A percentile compares a stretch with the other conserved stretches of the same genome.
phyloP scores from a whole-genome alignment of 2,113 vertebrate genomes.

The Thalassarche chlororhynchos region DNA sequence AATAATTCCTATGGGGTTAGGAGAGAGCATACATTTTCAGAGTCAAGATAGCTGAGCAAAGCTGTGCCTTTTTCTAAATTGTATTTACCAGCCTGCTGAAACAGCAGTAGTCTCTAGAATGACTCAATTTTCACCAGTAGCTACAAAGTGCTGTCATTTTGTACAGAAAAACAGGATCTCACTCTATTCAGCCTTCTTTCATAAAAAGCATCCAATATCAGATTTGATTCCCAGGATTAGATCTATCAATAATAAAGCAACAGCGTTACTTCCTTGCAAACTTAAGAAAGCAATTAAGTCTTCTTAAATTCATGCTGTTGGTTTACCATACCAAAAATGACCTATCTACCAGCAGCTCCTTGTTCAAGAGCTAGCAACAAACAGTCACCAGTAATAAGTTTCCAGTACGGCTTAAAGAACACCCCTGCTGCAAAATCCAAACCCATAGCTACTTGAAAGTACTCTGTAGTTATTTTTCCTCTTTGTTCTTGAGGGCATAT shows the following conservation, averaged over 20 bases:
- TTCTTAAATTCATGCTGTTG: not conserved
- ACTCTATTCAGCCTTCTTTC: not conserved
- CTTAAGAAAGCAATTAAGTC: not conserved
- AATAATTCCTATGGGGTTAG: not conserved
- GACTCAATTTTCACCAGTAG: not conserved
- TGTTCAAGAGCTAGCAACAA: not conserved
- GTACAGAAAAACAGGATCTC: not conserved
- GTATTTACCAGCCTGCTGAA: not conserved
- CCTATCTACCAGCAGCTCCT: not conserved
- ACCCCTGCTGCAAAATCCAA: not conserved
- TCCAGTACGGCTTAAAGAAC: not conserved
- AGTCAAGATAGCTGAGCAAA: not conserved
- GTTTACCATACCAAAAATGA: not conserved
- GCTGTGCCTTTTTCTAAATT: not conserved
- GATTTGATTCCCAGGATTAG: not conserved
- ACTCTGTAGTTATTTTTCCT: not conserved
- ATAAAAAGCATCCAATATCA: not conserved
- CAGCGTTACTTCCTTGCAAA: not conserved
- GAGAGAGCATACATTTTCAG: not conserved
- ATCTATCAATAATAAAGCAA: not conserved
- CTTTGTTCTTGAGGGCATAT: not conserved
- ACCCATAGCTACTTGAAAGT: not conserved
- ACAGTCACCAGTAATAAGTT: not conserved
- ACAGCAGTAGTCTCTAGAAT: not conserved
- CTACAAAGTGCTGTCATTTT: not conserved